Percentiles rank a stretch among this genome's conserved stretches.
Evolutionary conservation across 2,888 invertebrate species (phyloP).

Genomic region (Acanthopleura granulata): DNA sequence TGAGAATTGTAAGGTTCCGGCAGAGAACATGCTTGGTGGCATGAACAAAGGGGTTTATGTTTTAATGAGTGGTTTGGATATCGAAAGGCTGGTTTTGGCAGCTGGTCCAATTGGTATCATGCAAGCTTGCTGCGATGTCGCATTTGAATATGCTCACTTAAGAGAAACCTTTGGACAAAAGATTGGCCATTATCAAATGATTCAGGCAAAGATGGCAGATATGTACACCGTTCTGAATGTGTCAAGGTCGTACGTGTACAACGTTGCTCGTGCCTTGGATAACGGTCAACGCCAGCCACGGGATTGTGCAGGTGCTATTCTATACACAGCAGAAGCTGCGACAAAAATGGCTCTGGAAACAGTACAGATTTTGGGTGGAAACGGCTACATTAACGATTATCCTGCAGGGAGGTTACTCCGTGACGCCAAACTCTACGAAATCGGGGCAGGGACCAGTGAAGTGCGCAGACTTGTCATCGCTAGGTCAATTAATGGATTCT

Average conservation of each 20-base stretch:
- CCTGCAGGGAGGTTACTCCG: constrained; percentile 91
- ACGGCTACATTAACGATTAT: constrained; percentile 98
- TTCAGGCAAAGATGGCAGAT: constrained; percentile 89
- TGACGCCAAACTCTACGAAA: constrained; percentile 98
- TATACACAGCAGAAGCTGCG: constrained; percentile 91
- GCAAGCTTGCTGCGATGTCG: constrained; percentile 93
- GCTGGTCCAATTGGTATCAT: constrained; percentile 94
- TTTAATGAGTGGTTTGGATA: constrained; percentile 95
- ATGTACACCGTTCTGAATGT: constrained; percentile 92
- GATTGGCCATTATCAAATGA: constrained; percentile 90
- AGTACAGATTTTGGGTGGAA: constrained; percentile 95
- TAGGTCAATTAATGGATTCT: constrained; percentile 71
- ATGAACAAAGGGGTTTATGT: constrained; percentile 92
- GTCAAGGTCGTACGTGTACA: constrained; percentile 91
- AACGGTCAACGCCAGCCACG: constrained; percentile 75
- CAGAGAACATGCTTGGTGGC: constrained; percentile 85
- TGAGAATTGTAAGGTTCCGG: constrained; percentile 91
- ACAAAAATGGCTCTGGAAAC: constrained; percentile 92
- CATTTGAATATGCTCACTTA: constrained; percentile 96
- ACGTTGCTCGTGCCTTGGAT: constrained; percentile 87
- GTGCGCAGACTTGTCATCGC: constrained; percentile 93
- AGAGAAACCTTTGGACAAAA: constrained; percentile 90
- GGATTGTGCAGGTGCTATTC: constrained; percentile 95
- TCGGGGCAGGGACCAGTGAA: constrained; percentile 98
- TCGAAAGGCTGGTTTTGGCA: constrained; percentile 89